Evolutionary conservation across 2,888 invertebrate species (phyloP).

Genomic region (Cataglyphis altisquamis): DNA sequence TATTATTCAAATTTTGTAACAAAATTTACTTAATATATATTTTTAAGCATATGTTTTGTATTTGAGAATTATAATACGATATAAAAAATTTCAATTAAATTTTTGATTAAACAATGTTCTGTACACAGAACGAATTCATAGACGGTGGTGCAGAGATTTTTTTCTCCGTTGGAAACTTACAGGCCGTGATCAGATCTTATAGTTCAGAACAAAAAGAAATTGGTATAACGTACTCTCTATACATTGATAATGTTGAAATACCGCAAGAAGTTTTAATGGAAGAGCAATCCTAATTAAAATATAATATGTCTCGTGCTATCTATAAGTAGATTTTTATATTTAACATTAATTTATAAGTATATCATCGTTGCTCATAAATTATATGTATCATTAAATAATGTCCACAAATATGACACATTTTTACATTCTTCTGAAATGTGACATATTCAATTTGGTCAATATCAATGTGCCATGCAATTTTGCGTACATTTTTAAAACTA

Average conservation of each 20-base stretch:
- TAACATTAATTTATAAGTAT: not conserved
- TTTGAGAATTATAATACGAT: not conserved
- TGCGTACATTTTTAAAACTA: constrained; percentile 8
- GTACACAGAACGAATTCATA: constrained; percentile 91
- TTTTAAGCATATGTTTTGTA: not conserved
- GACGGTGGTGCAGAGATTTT: constrained; percentile 95
- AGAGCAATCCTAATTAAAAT: constrained; percentile 25
- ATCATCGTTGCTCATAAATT: not conserved
- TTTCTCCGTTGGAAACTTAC: constrained; percentile 88
- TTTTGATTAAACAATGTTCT: constrained; percentile 1
- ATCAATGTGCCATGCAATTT: constrained; percentile 1
- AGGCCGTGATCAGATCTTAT: constrained; percentile 86
- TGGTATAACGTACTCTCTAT: constrained; percentile 81
- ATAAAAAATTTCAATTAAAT: not conserved
- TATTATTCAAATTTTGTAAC: constrained; percentile 9
- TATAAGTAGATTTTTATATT: constrained; percentile 2
- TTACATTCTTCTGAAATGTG: no score
- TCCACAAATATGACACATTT: constrained; percentile 2
- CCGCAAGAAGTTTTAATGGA: constrained; percentile 67
- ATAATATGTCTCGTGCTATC: not conserved
- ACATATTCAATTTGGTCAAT: not conserved
- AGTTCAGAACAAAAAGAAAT: constrained; percentile 81
- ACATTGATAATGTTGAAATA: constrained; percentile 80
- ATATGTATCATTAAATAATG: not conserved
- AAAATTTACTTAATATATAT: not conserved